phyloP scores from a whole-genome alignment of 2,113 vertebrate species.

The Brachyhypopomus occidentalis region DNA sequence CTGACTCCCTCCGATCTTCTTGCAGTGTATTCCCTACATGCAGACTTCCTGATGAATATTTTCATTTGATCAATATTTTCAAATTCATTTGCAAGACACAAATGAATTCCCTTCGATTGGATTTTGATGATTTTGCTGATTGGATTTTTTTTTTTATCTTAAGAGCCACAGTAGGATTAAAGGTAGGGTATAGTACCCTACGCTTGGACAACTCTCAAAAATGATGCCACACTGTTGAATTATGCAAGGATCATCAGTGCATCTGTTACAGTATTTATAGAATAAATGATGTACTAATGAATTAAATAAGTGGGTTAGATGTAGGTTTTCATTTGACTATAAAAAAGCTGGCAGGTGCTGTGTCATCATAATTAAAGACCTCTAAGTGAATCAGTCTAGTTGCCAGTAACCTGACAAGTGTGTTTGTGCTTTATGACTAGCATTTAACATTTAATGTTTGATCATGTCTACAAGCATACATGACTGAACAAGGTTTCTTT shows the following conservation, averaged over 20 bases:
- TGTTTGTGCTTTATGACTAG: conserved; percentile 63
- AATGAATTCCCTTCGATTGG: neutral
- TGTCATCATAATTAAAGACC: conserved; percentile 68
- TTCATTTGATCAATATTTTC: conserved; percentile 73
- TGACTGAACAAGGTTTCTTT: neutral
- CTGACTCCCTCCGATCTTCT: conserved; percentile 83
- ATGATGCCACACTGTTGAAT: neutral
- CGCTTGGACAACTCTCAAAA: neutral
- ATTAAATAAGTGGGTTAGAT: conserved; percentile 47
- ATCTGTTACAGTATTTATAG: conserved; percentile 65
- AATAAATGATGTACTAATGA: conserved; percentile 51
- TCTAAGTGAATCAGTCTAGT: conserved; percentile 63
- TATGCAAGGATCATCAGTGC: conserved; percentile 16
- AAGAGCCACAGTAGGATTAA: neutral
- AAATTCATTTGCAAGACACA: conserved; percentile 65
- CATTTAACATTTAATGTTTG: conserved; percentile 56
- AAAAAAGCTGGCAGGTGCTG: conserved; percentile 60
- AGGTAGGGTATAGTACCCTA: neutral
- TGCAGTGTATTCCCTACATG: conserved; percentile 80
- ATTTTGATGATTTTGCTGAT: neutral
- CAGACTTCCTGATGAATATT: conserved; percentile 76
- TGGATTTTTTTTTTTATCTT: neutral
- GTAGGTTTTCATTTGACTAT: conserved; percentile 59
- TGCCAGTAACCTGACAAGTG: conserved; percentile 63
- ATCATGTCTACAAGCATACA: conserved; percentile 13